Evolutionary conservation across 2,888 invertebrate species (phyloP), one percentile per base, ranked within the genome.

Genomic region (Conistra vaccinii): DNA sequence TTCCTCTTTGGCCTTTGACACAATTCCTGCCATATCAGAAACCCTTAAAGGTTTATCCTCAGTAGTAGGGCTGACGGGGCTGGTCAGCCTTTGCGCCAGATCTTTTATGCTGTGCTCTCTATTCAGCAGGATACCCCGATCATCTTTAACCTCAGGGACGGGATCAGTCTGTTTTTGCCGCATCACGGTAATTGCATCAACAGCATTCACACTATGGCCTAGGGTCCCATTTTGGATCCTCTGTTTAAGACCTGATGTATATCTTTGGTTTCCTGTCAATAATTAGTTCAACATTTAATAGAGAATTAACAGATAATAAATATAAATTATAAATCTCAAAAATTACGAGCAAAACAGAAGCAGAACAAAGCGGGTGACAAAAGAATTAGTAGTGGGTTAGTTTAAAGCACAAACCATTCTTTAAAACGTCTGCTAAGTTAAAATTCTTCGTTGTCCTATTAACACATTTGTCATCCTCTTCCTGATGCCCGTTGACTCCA

Each of bases 1-100:
- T 88, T 98, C 99, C 94, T 99, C 98, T 97, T 99, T 99, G 90
- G 99, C 99, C 96, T 99, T 99, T 70, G 98, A 98, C 85, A 99
- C 98, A 86, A 99, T 97, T 65, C 99, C 99, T 76, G 98, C 98
- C 98, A 98, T 98, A 89, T 98, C 98, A 61, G 98, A 98, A 78
- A 98, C 98, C 92, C 98, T 95, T 85, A 97, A 96, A 63, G 97
- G 96, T 86, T 97, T 97, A 48, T 97, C 97, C 81, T 98, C 98
- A 61, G 97, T 95, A 1, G 97, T 91, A n/a, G 94, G 94, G 72
- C 93, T 95, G 6, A 93, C 92, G 89, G 98, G 97, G 90, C 97
- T 98, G 57, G 98, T 97, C 84, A 99, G 94, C 93, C 98, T 98
- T 92, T 98, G 98, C 58, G 98, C 98, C 81, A 99, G 96, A 95